These are phyloP conservation scores for Riptortus pedestris DNA, from an alignment of 1,140 invertebrate species.

Conservation along the genomic window DNA sequence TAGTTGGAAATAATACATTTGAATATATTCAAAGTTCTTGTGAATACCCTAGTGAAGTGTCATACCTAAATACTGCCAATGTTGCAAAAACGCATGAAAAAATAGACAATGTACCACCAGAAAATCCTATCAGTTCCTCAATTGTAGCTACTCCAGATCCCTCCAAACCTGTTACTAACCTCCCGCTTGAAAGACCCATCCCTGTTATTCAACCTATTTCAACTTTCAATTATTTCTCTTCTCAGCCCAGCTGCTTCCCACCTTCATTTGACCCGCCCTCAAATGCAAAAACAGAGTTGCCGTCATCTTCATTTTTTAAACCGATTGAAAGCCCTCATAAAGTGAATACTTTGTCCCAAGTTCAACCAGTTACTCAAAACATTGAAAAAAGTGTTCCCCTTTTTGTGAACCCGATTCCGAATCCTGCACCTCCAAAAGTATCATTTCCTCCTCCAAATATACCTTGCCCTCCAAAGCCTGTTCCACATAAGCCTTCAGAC, in stretches of 20 bases:
- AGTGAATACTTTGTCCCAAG: not conserved
- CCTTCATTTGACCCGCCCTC: not conserved
- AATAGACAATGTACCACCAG: too few species aligned
- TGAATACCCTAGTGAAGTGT: too few species aligned
- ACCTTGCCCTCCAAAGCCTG: not conserved
- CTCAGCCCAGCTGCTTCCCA: not conserved
- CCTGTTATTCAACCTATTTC: not conserved
- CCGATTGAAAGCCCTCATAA: not conserved
- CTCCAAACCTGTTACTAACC: too few species aligned
- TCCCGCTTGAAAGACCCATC: too few species aligned
- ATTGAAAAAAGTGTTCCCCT: not conserved
- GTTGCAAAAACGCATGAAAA: too few species aligned
- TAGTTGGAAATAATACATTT: too few species aligned
- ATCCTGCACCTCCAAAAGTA: too few species aligned
- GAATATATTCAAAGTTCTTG: too few species aligned
- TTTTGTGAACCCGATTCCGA: not conserved
- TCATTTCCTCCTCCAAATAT: not conserved
- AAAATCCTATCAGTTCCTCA: too few species aligned
- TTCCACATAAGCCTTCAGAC: too few species aligned
- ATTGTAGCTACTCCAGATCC: too few species aligned
- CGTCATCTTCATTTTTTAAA: constrained; percentile 4
- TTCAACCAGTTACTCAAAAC: not conserved
- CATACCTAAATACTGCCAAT: too few species aligned
- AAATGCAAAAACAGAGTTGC: not conserved
- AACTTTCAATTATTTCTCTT: constrained; percentile 7